Evolutionary conservation across 2,113 vertebrate genomes (phyloP).

Genomic region (Phyllostomus hastatus): DNA sequence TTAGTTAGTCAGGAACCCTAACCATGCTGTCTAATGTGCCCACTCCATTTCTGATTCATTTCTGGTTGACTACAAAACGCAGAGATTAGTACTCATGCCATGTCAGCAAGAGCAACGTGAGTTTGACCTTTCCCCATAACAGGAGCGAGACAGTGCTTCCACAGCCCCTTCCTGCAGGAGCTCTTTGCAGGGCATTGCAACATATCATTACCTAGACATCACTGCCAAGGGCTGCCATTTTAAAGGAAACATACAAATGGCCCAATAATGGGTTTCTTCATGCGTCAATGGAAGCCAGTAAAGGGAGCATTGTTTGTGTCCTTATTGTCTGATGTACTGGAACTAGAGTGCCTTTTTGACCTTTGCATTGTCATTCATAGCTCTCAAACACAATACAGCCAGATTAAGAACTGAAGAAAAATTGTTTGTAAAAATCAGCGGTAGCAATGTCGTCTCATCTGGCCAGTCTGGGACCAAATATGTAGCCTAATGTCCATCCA

Average conservation of each 20-base stretch:
- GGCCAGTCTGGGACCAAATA: not conserved
- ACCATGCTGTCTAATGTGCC: slow-evolving; percentile 26
- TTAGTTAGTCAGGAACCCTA: slow-evolving; percentile 48
- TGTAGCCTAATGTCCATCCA: not conserved
- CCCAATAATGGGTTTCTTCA: slow-evolving; percentile 69
- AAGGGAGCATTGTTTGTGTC: slow-evolving; percentile 61
- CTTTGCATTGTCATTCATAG: slow-evolving; percentile 49
- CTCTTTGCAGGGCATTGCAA: slow-evolving; percentile 48
- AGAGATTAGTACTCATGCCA: slow-evolving; percentile 43
- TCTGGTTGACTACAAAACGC: slow-evolving; percentile 39
- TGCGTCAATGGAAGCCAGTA: slow-evolving; percentile 49
- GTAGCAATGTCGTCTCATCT: not conserved
- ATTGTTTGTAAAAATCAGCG: not conserved
- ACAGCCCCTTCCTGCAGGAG: slow-evolving; percentile 46
- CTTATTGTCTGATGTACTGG: slow-evolving; percentile 55
- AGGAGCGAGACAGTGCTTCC: not conserved
- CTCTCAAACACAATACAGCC: not conserved
- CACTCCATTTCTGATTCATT: slow-evolving; percentile 47
- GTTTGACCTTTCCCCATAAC: slow-evolving; percentile 61
- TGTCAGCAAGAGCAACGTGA: slow-evolving; percentile 35
- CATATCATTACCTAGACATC: slow-evolving; percentile 67
- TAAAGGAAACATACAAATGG: slow-evolving; percentile 73
- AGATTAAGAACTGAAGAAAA: not conserved
- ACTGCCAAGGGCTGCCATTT: slow-evolving; percentile 62
- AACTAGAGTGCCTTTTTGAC: slow-evolving; percentile 59